These are phyloP conservation scores for Nothocercus nigrocapillus DNA, from an alignment of 2,113 vertebrate genomes.

Conservation along the genomic window DNA sequence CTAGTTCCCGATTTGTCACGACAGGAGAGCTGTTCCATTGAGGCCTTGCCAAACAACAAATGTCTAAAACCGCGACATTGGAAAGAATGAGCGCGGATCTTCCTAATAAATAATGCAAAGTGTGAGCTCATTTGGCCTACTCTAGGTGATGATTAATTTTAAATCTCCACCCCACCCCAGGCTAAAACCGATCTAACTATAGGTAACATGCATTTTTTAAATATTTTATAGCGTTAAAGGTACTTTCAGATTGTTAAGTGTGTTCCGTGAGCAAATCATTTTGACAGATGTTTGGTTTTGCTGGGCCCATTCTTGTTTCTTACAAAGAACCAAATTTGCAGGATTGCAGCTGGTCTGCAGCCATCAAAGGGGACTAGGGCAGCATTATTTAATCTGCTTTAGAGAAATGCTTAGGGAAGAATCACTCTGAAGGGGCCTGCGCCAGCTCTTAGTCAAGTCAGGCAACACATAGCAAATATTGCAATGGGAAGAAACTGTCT, in stretches of 20 bases:
- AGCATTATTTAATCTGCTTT: neutral
- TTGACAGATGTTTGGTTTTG: neutral
- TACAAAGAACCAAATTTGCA: neutral
- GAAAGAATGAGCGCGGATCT: neutral
- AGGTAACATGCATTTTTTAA: neutral
- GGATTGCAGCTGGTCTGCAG: neutral
- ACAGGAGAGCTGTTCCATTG: neutral
- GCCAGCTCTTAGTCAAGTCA: neutral
- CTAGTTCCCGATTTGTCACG: neutral
- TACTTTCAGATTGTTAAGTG: neutral
- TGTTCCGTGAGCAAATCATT: neutral
- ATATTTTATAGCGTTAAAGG: neutral
- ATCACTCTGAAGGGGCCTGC: neutral
- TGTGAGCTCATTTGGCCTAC: neutral
- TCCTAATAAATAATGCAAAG: slow-evolving; percentile 19
- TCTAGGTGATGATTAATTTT: slow-evolving; percentile 1
- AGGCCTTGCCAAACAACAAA: neutral
- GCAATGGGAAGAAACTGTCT: neutral
- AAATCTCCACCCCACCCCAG: neutral
- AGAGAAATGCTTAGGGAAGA: neutral
- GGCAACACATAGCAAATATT: neutral
- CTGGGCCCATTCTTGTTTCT: neutral
- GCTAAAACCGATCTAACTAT: neutral
- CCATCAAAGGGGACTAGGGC: neutral
- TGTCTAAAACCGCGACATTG: neutral